These are phyloP conservation scores for Tetramorium alpestre DNA, from an alignment of 1,140 invertebrate genomes.

Conservation along the genomic window DNA sequence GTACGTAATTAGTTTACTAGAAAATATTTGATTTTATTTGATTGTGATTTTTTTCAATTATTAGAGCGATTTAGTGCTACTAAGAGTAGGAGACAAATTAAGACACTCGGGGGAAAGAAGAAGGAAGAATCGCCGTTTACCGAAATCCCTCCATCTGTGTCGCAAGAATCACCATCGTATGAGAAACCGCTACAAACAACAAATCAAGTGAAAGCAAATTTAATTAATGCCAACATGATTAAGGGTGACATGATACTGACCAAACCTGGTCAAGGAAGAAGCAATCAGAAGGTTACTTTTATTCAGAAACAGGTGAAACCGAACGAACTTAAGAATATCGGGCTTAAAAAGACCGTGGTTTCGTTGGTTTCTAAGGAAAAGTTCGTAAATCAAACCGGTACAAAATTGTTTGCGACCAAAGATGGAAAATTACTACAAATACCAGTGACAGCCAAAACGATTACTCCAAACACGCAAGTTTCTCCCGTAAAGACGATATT, in stretches of 20 bases:
- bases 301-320: slow-evolving; percentile 82
- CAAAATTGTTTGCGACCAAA: slow-evolving; percentile 75
- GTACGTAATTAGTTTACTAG: slow-evolving; percentile 56
- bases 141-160: slow-evolving; percentile 41
- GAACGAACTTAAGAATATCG: slow-evolving; percentile 77
- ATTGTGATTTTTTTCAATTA: slow-evolving; percentile 10
- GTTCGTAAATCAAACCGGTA: slow-evolving; percentile 67
- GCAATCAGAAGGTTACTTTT: slow-evolving; percentile 80
- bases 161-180: slow-evolving; percentile 50
- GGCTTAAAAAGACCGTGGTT: slow-evolving; percentile 74
- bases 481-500: slow-evolving; percentile 54
- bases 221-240: slow-evolving; percentile 84
- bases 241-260: slow-evolving; percentile 84
- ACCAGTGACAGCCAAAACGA: slow-evolving; percentile 64
- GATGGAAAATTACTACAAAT: slow-evolving; percentile 76
- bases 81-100: slow-evolving; percentile 77
- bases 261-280: slow-evolving; percentile 80
- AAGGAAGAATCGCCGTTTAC: slow-evolving; percentile 76
- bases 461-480: slow-evolving; percentile 24
- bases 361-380: slow-evolving; percentile 77
- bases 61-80: slow-evolving; percentile 56
- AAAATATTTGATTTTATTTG: neutral
- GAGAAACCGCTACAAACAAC: slow-evolving; percentile 82
- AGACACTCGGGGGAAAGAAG: slow-evolving; percentile 74
- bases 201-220: slow-evolving; percentile 83